Evolutionary conservation across 2,888 invertebrate species (phyloP), one percentile per base, ranked within the genome.

Genomic region (Coleophora deauratella): DNA sequence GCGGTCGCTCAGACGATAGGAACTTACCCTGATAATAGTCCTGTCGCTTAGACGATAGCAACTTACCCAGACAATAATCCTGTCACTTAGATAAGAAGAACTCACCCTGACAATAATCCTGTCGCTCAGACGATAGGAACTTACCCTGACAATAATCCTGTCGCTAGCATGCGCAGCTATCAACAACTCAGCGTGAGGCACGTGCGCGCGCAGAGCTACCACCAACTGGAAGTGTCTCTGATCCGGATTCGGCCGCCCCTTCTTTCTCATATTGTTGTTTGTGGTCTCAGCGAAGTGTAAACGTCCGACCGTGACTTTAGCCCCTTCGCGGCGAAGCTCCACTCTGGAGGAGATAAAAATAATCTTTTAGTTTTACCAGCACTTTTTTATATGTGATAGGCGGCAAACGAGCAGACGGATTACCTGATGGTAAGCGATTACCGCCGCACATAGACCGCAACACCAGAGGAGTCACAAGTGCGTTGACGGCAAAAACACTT

Each of bases 241-340:
- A 79, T 99, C 99, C 0, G 99, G 99, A 84, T 99, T 99, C 0
- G 99, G 99, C 48, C 98, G 93, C 0, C 98, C 98, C 65, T 99
- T 99, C 84, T 99, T 99, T 35, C 99, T 88, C 97, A 99, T 99
- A 67, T 99, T 99, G 72, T 99, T 99, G 61, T 96, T 95, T 0
- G 99, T 99, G 0, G 99, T 99, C 76, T 99, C 99, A 39, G 97
- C 97, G 78, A 99, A 99, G 85, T 99, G 99, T 2, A 99, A 88
- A 7, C 99, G 89, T 0, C 98, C 98, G 0, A 99, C 97, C 0
- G 99, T 99, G 42, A 97, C 91, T 71, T 98, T 97, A 1, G 95
- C 93, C 38, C 96, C 93, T 72, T 96, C 94, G 42, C 93, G 93
- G 42, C 93, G 91, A 51, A 97, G 82, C 65, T 97, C 96, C 64